Base-by-base conservation (phyloP, 2,113 vertebrate species). In the Ornithorhynchus anatinus region DNA sequence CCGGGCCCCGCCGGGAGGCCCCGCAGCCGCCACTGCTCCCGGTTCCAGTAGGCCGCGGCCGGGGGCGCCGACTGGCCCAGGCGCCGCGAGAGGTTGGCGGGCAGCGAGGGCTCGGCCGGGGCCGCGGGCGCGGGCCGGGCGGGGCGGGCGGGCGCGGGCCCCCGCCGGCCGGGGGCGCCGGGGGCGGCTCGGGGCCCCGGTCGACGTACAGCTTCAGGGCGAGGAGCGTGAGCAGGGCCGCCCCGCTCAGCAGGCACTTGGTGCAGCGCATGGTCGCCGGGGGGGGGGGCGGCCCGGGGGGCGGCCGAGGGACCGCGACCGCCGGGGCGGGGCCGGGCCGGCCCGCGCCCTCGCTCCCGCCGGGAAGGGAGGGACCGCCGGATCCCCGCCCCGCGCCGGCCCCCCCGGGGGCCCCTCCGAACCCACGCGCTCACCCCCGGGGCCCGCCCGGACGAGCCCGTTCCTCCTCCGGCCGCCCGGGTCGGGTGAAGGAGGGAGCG, bases 1-100 rank as follows among this genome's bases (percentile, higher is more conserved):
- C 85, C 80, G 0, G 45, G 25, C 36, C 3, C 23, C 19, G 29
- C 52, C 69, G 83, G 88, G 56, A 92, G 75, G 3, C 84, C 13
- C 58, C 91, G 89, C 63, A 92, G 67, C 75, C 43, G 48, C 75
- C 94, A 92, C 82, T 96, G 95, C 59, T 93, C 88, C 10, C 60
- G 89, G 73, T 96, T 97, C 95, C 95, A 97, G 82, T 89, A 95
- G 4, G 93, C 90, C 0, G n/a, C 75, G 1, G 80, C 57, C 23
- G 42, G 58, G 0, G 79, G 68, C 14, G 81, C 48, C 2, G 25
- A 38, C 44, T 80, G 81, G 20, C 77, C 81, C 38, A 92, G 75
- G 6, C 69, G 78, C 9, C 23, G 57, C 0, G 82, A 62, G 25
- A 80, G 69, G 47, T 73, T 69, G 56, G 59, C 45, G 0, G 76